Conservation (phyloP, 2,888 invertebrate genomes). For the Limnephilus lunatus region DNA sequence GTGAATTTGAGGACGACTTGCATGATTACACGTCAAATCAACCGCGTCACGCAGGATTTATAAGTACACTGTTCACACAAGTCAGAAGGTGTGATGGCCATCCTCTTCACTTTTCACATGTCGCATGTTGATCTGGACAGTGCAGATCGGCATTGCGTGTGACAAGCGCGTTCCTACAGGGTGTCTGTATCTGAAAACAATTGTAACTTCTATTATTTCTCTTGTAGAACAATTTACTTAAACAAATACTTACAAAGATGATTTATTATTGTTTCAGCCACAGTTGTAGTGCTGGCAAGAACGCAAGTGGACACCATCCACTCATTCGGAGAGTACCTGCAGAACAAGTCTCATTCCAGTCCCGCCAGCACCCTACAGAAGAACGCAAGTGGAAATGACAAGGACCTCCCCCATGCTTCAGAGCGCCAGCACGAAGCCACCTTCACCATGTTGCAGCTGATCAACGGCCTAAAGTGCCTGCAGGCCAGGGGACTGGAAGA, state of each 20-base stretch:
- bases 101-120: no score
- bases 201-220: no score
- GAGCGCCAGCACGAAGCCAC: conserved; percentile 82
- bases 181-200: no score
- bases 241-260: not conserved
- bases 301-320: conserved; percentile 86
- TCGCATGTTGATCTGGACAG: no score
- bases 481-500: conserved; percentile 91
- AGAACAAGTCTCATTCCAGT: conserved; percentile 75
- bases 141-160: no score
- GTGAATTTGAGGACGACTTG: no score
- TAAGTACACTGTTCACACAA: no score
- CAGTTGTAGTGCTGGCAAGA: conserved; percentile 85
- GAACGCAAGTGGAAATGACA: conserved; percentile 71
- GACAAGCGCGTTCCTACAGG: no score
- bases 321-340: conserved; percentile 81
- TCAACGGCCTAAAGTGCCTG: conserved; percentile 88
- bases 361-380: conserved; percentile 70
- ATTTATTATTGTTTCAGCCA: conserved; percentile 77
- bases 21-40: no score
- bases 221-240: no score
- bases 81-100: no score
- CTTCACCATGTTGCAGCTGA: conserved; percentile 88
- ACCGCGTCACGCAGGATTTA: no score
- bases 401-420: conserved; percentile 73